Conservation (phyloP, 2,113 vertebrate genomes). For the Ahaetulla prasina region DNA sequence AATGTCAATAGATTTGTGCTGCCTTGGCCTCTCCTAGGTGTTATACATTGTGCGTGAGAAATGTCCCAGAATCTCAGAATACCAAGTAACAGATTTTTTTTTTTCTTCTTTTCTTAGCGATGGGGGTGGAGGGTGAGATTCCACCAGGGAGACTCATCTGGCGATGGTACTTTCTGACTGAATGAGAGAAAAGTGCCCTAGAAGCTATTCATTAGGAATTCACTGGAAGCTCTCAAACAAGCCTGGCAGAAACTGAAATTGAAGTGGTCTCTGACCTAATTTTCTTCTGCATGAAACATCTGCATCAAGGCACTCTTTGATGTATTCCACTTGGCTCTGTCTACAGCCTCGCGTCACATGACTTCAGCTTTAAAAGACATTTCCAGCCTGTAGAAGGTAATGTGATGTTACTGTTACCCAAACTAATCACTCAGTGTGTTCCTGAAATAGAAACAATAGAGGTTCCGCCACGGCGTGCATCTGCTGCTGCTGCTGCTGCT, state of each 20-base stretch:
- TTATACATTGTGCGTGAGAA: conserved; percentile 38
- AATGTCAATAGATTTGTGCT: conserved; percentile 38
- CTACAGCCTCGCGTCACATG: conserved; percentile 80
- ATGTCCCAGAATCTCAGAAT: conserved; percentile 72
- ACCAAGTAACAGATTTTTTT: conserved; percentile 69
- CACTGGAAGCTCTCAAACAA: conserved; percentile 85
- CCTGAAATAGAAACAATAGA: conserved; percentile 82
- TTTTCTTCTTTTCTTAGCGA: conserved; percentile 70
- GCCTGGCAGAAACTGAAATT: conserved; percentile 85
- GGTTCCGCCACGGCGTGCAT: conserved; percentile 64
- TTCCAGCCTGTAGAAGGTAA: conserved; percentile 82
- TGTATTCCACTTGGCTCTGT: conserved; percentile 86
- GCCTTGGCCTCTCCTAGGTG: conserved; percentile 30
- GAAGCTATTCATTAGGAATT: conserved; percentile 86
- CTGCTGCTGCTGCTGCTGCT: conserved; percentile 68
- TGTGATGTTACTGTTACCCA: conserved; percentile 78
- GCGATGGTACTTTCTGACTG: conserved; percentile 78
- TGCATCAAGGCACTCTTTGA: conserved; percentile 84
- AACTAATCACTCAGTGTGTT: conserved; percentile 78
- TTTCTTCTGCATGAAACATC: conserved; percentile 86
- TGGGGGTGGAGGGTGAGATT: conserved; percentile 67
- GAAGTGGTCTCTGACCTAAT: conserved; percentile 88
- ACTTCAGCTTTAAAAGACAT: conserved; percentile 79
- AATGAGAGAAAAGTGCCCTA: conserved; percentile 83
- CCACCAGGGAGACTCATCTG: conserved; percentile 78